These are phyloP conservation scores for Caranx melampygus DNA, from an alignment of 2,113 vertebrate genomes.

Conservation along the genomic window DNA sequence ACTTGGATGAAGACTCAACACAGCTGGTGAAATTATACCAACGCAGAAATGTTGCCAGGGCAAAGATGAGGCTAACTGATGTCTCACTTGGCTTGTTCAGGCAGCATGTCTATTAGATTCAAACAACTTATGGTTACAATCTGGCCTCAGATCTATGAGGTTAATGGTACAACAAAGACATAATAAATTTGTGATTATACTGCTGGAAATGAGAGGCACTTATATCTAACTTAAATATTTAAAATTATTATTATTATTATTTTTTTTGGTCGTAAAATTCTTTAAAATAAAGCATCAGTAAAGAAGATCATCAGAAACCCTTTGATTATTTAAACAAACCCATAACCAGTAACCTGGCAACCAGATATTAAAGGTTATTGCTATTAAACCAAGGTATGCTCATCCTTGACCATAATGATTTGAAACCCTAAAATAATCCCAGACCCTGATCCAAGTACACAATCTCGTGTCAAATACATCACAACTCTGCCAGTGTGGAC, in stretches of 20 bases:
- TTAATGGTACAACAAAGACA: constrained; percentile 18
- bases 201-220: constrained; percentile 25
- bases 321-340: not conserved
- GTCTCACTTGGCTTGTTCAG: constrained; percentile 46
- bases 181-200: not conserved
- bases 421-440: constrained; percentile 11
- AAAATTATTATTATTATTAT: not conserved
- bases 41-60: constrained; percentile 42
- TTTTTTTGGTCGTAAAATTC: no score
- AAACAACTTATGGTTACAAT: constrained; percentile 29
- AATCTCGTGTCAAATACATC: constrained; percentile 29
- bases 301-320: not conserved
- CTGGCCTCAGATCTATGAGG: constrained; percentile 26
- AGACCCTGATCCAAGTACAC: not conserved
- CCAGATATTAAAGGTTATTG: not conserved
- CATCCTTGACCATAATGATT: not conserved
- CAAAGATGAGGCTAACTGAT: constrained; percentile 40
- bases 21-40: constrained; percentile 54
- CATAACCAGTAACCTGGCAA: not conserved
- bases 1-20: constrained; percentile 36
- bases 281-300: no score
- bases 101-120: constrained; percentile 36
- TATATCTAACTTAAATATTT: not conserved
- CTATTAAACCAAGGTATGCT: not conserved
- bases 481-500: constrained; percentile 11